phyloP scores from a whole-genome alignment of 2,888 invertebrate species.

The Pseudococcus longispinus region DNA sequence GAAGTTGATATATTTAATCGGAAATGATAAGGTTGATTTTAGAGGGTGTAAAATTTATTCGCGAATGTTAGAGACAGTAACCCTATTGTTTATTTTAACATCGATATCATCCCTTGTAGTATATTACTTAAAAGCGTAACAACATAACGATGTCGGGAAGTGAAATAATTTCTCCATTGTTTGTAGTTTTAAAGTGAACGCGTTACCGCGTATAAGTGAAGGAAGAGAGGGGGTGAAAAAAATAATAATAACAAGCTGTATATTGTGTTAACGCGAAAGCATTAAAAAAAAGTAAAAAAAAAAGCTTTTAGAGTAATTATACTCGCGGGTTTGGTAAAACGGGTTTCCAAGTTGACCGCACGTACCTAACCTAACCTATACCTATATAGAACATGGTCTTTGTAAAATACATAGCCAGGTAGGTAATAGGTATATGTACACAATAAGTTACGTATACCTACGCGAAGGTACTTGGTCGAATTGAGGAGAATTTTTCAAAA shows the following conservation, averaged over 20 bases:
- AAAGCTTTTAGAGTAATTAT: constrained; percentile 39
- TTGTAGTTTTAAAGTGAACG: constrained; percentile 35
- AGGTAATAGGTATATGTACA: not conserved
- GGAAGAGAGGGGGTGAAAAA: not conserved
- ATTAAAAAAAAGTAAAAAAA: not conserved
- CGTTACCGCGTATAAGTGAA: not conserved
- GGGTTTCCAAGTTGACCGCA: not conserved
- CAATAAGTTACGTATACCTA: too few species aligned
- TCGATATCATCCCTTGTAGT: constrained; percentile 51
- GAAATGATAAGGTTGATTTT: constrained; percentile 53
- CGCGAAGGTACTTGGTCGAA: not conserved
- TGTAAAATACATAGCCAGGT: too few species aligned
- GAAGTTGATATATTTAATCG: constrained; percentile 54
- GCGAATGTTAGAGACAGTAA: constrained; percentile 45
- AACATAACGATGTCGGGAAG: constrained; percentile 48
- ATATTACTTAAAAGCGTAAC: constrained; percentile 51
- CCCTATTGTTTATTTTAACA: constrained; percentile 53
- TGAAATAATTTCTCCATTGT: constrained; percentile 42
- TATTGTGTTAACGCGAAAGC: constrained; percentile 9
- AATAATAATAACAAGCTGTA: constrained; percentile 25
- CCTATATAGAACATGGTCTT: not conserved
- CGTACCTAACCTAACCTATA: not conserved
- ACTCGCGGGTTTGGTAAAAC: not conserved
- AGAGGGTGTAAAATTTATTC: constrained; percentile 55
- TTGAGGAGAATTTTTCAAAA: constrained; percentile 8